Conservation (phyloP, 1,140 invertebrate genomes). For the Papilio helenus region DNA sequence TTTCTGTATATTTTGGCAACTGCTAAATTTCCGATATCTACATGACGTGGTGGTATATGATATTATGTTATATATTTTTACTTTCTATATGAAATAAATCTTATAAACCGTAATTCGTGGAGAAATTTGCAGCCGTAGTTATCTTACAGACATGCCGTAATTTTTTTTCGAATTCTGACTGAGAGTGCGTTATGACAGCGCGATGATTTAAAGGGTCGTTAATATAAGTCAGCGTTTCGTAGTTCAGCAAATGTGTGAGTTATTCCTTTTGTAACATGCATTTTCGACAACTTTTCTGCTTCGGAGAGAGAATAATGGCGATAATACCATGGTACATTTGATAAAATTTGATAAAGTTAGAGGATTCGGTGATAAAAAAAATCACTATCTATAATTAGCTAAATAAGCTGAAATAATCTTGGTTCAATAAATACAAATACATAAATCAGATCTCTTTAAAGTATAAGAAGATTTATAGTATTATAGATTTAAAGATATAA, state of each 20-base stretch:
- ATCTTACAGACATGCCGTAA: not conserved
- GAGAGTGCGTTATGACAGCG: not conserved
- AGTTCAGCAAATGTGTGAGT: not conserved
- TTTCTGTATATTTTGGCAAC: no score
- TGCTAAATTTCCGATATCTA: no score
- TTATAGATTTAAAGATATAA: not conserved
- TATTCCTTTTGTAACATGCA: not conserved
- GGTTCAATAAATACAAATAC: not conserved
- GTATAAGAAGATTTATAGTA: conserved; percentile 1
- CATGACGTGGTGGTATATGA: not conserved
- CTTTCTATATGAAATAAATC: no score
- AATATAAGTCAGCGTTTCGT: conserved; percentile 8
- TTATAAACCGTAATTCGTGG: no score
- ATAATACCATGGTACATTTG: not conserved
- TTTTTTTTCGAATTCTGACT: conserved; percentile 1
- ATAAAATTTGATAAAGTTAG: not conserved
- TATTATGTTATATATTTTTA: not conserved
- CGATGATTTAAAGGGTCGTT: conserved; percentile 8
- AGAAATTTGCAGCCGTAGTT: not conserved
- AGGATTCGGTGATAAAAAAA: not conserved
- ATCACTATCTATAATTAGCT: no score
- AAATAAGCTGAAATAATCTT: no score
- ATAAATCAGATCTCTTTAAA: not conserved
- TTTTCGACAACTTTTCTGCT: not conserved
- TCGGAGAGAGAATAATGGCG: not conserved